Evolutionary conservation across 2,888 invertebrate genomes (phyloP).

Genomic region (Aleiodes leptofemur): DNA sequence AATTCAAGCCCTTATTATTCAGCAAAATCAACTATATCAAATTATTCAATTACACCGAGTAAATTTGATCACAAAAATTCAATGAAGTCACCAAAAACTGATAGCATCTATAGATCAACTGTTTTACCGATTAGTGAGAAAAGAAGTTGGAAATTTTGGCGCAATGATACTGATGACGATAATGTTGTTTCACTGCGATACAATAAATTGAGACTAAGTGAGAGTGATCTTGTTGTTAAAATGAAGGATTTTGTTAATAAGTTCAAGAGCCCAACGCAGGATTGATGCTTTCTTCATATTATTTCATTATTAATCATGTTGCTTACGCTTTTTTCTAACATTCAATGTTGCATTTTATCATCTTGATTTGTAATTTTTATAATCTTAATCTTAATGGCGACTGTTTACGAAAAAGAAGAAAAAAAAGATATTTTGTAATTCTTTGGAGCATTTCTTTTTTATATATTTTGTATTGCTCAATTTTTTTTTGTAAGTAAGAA

Average conservation of each 20-base stretch:
- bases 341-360: neutral
- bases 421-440: slow-evolving; percentile 1
- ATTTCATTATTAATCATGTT: neutral
- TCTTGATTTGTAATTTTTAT: neutral
- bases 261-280: slow-evolving; percentile 3
- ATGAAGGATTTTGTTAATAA: slow-evolving; percentile 18
- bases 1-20: neutral
- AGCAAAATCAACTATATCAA: neutral
- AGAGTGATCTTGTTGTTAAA: slow-evolving; percentile 30
- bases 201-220: slow-evolving; percentile 47
- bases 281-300: neutral
- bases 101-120: slow-evolving; percentile 21
- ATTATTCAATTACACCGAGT: slow-evolving; percentile 47
- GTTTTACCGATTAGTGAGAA: slow-evolving; percentile 44
- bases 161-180: slow-evolving; percentile 45
- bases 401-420: neutral
- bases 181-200: slow-evolving; percentile 50
- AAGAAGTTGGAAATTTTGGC: slow-evolving; percentile 63
- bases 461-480: neutral
- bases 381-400: neutral
- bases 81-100: slow-evolving; percentile 32
- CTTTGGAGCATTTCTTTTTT: neutral
- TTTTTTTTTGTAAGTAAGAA: slow-evolving; percentile 15
- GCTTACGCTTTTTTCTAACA: neutral
- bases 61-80: slow-evolving; percentile 39